Conservation (phyloP, 2,888 invertebrate species). For the Caenorhabditis zanzibari region DNA sequence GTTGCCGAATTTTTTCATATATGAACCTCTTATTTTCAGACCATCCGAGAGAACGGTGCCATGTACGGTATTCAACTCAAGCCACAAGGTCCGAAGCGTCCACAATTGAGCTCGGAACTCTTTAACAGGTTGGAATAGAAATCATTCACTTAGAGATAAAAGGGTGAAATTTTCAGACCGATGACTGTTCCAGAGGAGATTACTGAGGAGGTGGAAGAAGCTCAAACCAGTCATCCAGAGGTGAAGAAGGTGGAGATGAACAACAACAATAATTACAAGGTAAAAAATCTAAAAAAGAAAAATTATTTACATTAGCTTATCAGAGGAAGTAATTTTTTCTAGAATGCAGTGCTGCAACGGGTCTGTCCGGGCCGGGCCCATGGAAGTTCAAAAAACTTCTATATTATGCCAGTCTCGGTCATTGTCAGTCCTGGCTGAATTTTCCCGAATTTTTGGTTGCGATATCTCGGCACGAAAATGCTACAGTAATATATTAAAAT, state of each 20-base stretch:
- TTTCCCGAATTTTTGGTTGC: too few species aligned
- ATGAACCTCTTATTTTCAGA: slow-evolving; percentile 65
- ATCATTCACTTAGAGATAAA: background rate
- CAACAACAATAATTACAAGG: slow-evolving; percentile 63
- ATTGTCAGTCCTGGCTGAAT: too few species aligned
- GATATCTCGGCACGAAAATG: too few species aligned
- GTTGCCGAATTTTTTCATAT: slow-evolving; percentile 8
- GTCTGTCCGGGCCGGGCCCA: too few species aligned
- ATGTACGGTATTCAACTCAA: slow-evolving; percentile 79
- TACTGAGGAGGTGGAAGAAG: slow-evolving; percentile 54
- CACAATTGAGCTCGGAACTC: slow-evolving; percentile 69
- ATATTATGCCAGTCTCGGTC: too few species aligned
- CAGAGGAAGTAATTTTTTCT: too few species aligned
- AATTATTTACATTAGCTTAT: too few species aligned
- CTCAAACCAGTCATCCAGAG: slow-evolving; percentile 52
- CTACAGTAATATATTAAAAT: too few species aligned
- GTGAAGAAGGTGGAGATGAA: slow-evolving; percentile 46
- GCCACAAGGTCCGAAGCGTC: slow-evolving; percentile 75
- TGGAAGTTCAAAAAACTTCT: too few species aligned
- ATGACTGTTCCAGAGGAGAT: slow-evolving; percentile 65
- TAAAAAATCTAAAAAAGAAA: too few species aligned
- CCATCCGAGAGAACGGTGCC: slow-evolving; percentile 78
- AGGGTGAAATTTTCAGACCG: slow-evolving; percentile 43
- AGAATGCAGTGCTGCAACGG: too few species aligned
- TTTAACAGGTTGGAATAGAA: slow-evolving; percentile 59